Base-by-base conservation (phyloP, 2,797 vertebrate species). In the Loriculus beryllinus region DNA sequence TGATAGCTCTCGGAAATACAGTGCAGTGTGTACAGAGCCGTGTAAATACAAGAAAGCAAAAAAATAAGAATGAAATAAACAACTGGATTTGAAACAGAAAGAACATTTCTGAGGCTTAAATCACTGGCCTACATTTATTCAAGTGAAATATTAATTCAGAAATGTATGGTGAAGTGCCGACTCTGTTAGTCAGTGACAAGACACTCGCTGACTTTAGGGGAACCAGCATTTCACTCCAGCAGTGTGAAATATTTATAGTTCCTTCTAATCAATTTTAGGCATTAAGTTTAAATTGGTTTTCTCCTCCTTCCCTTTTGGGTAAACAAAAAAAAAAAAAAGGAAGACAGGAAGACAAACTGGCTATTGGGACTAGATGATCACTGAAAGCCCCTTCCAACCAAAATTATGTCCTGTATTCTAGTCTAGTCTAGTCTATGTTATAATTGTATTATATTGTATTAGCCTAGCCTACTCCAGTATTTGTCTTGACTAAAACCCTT, bases 221-320 rank as follows among this genome's bases (percentile, higher is more conserved):
- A 77, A 78, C 6, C 18, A 81, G 35, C 21, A 94, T 87, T 95
- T 92, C n/a, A 83, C 42, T 29, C 29, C 35, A 74, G 39, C 48
- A 75, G 18, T 33, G 20, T 68, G 35, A 91, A 78, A 56, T 76
- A 91, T 91, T 97, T 96, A 70, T 75, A 90, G 35, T 56, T 90
- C 68, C 57, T 91, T 88, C 60, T 45, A 92, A 77, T 91, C 6
- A 11, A 37, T 75, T 86, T 88, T 57, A 77, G 22, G 20, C 28
- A 76, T 64, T 59, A 88, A 39, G 83, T 69, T 92, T 86, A 93
- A 80, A 75, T 52, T 76, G 12, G 12, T 76, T 93, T 87, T 21
- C 4, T 77, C 6, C 11, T 82, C 11, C 17, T 69, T 37, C 19
- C 12, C 49, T 67, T 82, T 33, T 25, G 49, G 29, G 13, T 14